A percentile compares a stretch with the other conserved stretches of the same genome.
Conservation (phyloP, 35 echinoderm and acorn worm genomes). For the Hemicentrotus pulcherrimus region DNA sequence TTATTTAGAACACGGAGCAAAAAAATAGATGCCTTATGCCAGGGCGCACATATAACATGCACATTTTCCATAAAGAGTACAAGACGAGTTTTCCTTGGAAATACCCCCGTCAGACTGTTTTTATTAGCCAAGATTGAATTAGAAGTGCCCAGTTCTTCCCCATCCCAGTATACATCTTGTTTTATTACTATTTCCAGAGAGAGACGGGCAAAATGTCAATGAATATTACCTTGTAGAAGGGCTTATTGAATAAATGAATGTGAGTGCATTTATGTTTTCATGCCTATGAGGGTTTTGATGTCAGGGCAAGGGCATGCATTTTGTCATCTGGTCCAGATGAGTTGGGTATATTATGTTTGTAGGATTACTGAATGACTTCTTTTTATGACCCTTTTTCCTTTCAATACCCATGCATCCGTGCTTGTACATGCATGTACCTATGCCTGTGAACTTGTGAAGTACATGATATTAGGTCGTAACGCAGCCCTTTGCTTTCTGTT, state of each 20-base stretch:
- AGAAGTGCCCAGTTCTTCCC: slow-evolving; percentile 12
- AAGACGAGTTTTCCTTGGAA: background rate
- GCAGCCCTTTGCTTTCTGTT: background rate
- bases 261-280: background rate
- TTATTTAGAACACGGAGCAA: background rate
- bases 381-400: background rate
- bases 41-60: background rate
- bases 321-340: background rate
- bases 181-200: slow-evolving; percentile 15
- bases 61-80: background rate
- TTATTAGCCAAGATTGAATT: slow-evolving; percentile 37
- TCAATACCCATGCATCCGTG: no score
- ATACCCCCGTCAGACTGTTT: slow-evolving; percentile 25
- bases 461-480: background rate
- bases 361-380: background rate
- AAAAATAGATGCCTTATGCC: background rate
- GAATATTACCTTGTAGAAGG: background rate
- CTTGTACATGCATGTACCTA: background rate
- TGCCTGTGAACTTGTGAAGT: background rate
- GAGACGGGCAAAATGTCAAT: slow-evolving; percentile 31
- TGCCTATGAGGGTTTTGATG: background rate
- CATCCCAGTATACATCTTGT: background rate
- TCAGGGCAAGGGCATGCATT: background rate
- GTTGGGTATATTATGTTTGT: background rate
- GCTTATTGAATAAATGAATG: slow-evolving; percentile 27